phyloP scores from a whole-genome alignment of 2,888 invertebrate genomes.

The Apodemia zela region DNA sequence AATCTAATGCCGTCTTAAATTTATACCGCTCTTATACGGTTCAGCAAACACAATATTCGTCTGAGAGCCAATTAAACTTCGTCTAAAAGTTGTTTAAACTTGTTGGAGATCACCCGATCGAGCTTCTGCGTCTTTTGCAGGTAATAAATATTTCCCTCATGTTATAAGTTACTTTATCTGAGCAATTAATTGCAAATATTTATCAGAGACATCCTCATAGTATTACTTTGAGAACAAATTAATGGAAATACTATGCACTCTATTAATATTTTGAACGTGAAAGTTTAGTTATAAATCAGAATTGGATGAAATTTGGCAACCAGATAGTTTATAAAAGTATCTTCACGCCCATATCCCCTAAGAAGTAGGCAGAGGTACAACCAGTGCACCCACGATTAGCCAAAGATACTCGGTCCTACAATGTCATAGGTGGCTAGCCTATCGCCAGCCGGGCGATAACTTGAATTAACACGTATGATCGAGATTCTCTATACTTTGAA shows the following conservation, averaged over 20 bases:
- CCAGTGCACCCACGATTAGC: no score
- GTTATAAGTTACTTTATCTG: constrained; percentile 10
- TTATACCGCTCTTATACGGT: constrained; percentile 27
- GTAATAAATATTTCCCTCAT: constrained; percentile 27
- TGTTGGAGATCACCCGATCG: constrained; percentile 32
- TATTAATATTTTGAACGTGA: background rate
- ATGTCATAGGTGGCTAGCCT: no score
- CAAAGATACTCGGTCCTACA: no score
- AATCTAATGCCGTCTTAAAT: constrained; percentile 13
- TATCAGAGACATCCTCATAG: background rate
- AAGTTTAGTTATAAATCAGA: background rate
- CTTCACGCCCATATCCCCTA: no score
- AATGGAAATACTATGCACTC: background rate
- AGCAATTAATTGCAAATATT: constrained; percentile 13
- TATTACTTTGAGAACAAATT: background rate
- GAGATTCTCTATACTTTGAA: no score
- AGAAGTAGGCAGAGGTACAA: no score
- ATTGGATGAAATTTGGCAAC: no score
- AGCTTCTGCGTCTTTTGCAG: constrained; percentile 32
- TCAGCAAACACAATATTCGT: constrained; percentile 40
- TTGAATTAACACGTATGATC: no score
- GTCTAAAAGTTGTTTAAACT: constrained; percentile 42
- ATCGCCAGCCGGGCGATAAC: no score
- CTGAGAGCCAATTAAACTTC: constrained; percentile 44
- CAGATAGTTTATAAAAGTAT: no score